Base-by-base conservation (phyloP, 1,140 invertebrate genomes). In the Ceratina japonica region DNA sequence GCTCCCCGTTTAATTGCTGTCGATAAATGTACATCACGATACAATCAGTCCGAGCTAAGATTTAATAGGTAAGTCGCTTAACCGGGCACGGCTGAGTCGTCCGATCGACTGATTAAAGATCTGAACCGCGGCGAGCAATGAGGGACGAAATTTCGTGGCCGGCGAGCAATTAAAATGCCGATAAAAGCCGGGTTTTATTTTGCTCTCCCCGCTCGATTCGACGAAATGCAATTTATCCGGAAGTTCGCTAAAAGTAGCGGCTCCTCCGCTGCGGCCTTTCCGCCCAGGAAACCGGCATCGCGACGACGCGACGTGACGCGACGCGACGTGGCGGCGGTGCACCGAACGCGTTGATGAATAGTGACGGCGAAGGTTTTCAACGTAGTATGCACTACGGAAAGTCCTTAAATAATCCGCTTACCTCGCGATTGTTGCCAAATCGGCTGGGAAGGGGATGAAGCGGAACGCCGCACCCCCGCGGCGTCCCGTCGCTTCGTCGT, bases 341-440 rank as follows among this genome's bases (percentile, higher is more conserved):
- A 52, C n/a, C 20, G 66, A 71, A 24, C 16, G 56, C 49, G 12
- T 52, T 51, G 31, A 59, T 79, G 52, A 73, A 79, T 73, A 58
- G 61, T 31, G 51, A n/a, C 61, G 51, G 18, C 51, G 31, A 59
- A 70, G 64, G 49, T 63, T 56, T 68, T 58, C 22, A 49, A 5
- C 65, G 20, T 76, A 62, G 65, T 49, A n/a, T 58, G 56, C 72
- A 20, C 74, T 18, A 70, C 65, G 71, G 64, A 63, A 77, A 80
- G 59, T 80, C 64, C 58, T 77, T 76, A 77, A 80, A 80, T 76
- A 80, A 80, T 80, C 79, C 74, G 61, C 74, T 80, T 80, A 80
- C 51, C 74, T 70, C 56, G 79, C 75, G 72, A 77, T 76, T 80
- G 65, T 80, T 80, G 74, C 51, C 76, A 71, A 74, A 77, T 76